phyloP scores from a whole-genome alignment of 2,888 invertebrate genomes.

The Hirtodrosophila alboralis region DNA sequence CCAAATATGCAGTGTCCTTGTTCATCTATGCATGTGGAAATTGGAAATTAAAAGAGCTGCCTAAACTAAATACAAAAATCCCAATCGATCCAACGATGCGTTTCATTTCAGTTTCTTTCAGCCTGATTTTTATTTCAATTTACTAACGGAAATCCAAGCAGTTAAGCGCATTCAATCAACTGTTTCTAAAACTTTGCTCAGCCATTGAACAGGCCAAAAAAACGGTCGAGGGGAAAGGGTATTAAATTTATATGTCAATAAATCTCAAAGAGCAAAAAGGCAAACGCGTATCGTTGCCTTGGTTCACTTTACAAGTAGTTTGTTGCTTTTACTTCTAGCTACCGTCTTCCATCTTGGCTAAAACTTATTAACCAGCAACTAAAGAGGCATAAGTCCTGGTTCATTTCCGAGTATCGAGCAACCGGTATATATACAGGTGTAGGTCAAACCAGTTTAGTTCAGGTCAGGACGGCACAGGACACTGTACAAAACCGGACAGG shows the following conservation, averaged over 20 bases:
- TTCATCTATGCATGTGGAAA: conserved; percentile 37
- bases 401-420: conserved; percentile 13
- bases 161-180: conserved; percentile 75
- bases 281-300: conserved; percentile 69
- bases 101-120: conserved; percentile 9
- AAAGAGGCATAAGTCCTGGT: conserved; percentile 39
- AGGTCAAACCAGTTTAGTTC: not conserved
- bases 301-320: conserved; percentile 46
- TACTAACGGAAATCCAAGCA: conserved; percentile 77
- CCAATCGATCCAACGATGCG: not conserved
- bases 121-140: conserved; percentile 63
- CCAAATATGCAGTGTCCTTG: conserved; percentile 18
- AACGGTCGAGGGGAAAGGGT: conserved; percentile 29
- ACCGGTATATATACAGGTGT: conserved; percentile 20
- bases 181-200: conserved; percentile 65
- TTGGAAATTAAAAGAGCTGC: conserved; percentile 55
- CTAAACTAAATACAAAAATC: conserved; percentile 48
- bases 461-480: too few species aligned
- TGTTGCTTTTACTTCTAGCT: not conserved
- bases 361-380: conserved; percentile 63
- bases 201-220: too few species aligned
- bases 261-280: conserved; percentile 69
- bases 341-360: conserved; percentile 6
- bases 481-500: too few species aligned
- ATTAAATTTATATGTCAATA: conserved; percentile 78